Evolutionary conservation across 2,113 vertebrate genomes (phyloP).

Genomic region (Elaphurus davidianus): DNA sequence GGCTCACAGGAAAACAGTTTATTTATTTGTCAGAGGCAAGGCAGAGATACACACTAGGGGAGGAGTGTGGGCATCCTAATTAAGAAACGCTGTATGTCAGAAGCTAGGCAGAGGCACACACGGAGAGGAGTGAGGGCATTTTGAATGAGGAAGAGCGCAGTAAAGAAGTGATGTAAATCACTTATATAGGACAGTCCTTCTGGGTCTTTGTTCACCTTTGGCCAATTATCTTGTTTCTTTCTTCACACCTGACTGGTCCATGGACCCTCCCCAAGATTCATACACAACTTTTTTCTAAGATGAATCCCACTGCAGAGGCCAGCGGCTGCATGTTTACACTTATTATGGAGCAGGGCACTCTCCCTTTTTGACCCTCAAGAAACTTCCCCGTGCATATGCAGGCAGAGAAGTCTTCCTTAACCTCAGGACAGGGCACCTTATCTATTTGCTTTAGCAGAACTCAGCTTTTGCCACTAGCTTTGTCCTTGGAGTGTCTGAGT

Average conservation of each 20-base stretch:
- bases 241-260: neutral
- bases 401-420: neutral
- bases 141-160: neutral
- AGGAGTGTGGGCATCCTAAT: neutral
- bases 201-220: neutral
- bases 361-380: neutral
- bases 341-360: neutral
- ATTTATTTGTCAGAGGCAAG: neutral
- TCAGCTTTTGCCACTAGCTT: neutral
- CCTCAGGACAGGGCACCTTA: neutral
- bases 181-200: neutral
- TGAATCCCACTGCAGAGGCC: neutral
- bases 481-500: neutral
- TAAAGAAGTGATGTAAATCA: neutral
- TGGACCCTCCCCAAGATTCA: neutral
- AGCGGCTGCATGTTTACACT: neutral
- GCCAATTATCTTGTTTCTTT: neutral
- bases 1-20: neutral
- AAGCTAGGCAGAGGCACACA: neutral
- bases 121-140: neutral
- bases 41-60: neutral
- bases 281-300: neutral
- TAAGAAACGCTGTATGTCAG: neutral
- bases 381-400: neutral
- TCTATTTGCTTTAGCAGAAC: neutral